Evolutionary conservation across 2,113 vertebrate genomes (phyloP).

Genomic region (Psittacara wagleri): DNA sequence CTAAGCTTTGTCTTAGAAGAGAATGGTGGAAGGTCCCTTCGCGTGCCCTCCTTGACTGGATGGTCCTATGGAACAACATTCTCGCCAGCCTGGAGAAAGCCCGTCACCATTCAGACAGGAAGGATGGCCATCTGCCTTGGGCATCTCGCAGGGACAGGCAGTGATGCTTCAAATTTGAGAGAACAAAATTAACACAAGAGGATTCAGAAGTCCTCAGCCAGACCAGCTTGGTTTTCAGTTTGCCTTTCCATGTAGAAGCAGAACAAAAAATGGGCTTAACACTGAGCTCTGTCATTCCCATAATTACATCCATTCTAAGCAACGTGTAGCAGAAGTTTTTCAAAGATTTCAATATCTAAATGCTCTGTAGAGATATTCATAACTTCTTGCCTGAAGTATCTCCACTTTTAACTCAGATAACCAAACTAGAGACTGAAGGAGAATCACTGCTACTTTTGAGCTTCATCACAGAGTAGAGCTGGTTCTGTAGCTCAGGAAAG

Average conservation of each 20-base stretch:
- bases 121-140: slow-evolving; percentile 44
- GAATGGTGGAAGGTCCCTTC: slow-evolving; percentile 33
- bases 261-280: slow-evolving; percentile 14
- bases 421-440: neutral
- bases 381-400: neutral
- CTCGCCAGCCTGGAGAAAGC: slow-evolving; percentile 30
- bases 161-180: slow-evolving; percentile 5
- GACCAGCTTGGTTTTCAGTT: slow-evolving; percentile 11
- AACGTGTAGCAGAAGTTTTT: slow-evolving; percentile 32
- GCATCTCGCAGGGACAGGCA: slow-evolving; percentile 32
- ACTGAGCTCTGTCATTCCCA: neutral
- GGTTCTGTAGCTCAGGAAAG: slow-evolving; percentile 4
- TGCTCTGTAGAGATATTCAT: neutral
- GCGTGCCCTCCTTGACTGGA: slow-evolving; percentile 48
- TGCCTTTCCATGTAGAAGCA: slow-evolving; percentile 44
- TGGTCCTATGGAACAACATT: slow-evolving; percentile 25
- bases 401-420: neutral
- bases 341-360: slow-evolving; percentile 52
- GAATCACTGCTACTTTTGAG: slow-evolving; percentile 15
- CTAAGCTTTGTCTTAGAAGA: slow-evolving; percentile 44
- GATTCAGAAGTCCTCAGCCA: slow-evolving; percentile 1
- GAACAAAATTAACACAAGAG: slow-evolving; percentile 38
- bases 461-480: neutral
- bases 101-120: slow-evolving; percentile 55
- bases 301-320: neutral